Evolutionary conservation across 2,113 vertebrate species (phyloP).

Genomic region (Melierax canorus): DNA sequence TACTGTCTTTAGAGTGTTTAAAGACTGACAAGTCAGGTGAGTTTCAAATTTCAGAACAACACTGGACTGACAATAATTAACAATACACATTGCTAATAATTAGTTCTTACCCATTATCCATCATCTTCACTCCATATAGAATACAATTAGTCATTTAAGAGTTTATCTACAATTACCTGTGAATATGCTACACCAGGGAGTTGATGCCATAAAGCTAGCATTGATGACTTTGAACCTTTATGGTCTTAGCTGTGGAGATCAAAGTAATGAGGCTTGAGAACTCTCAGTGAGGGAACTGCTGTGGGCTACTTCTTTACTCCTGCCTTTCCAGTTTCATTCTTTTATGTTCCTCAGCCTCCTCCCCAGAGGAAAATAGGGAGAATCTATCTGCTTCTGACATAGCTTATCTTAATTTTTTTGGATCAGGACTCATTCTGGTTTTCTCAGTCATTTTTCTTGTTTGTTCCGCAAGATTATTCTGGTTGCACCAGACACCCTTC

Average conservation of each 20-base stretch:
- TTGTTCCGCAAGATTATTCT: not conserved
- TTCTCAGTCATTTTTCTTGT: not conserved
- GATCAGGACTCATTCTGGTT: not conserved
- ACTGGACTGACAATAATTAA: not conserved
- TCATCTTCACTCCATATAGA: not conserved
- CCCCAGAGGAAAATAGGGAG: not conserved
- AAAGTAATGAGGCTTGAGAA: not conserved
- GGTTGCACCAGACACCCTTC: not conserved
- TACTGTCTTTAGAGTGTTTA: not conserved
- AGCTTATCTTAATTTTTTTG: not conserved
- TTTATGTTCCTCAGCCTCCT: not conserved
- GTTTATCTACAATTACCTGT: not conserved
- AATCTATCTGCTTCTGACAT: not conserved
- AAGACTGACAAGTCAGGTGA: not conserved
- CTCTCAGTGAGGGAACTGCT: not conserved
- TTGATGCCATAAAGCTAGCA: not conserved
- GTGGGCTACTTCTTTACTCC: not conserved
- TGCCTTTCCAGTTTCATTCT: not conserved
- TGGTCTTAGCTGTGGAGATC: not conserved
- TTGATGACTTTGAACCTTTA: not conserved
- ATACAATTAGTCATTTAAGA: not conserved
- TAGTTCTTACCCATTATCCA: not conserved
- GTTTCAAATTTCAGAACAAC: not conserved
- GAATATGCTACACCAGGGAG: not conserved
- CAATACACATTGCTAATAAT: not conserved